Percentiles rank a stretch among this genome's conserved stretches.
These are phyloP conservation scores for Capreolus pygargus DNA, from an alignment of 2,113 vertebrate species.

Conservation along the genomic window DNA sequence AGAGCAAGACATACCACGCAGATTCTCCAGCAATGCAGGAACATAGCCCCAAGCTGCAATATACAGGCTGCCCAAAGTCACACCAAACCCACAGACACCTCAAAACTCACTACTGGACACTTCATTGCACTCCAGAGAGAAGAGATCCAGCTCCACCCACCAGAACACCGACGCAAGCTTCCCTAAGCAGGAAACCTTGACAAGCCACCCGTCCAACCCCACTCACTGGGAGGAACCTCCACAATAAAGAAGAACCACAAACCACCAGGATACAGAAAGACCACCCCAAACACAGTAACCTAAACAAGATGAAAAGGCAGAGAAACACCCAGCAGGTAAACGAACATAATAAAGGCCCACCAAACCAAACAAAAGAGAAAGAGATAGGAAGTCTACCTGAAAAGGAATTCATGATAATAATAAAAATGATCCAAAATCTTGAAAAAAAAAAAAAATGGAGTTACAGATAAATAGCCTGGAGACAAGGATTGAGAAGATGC, in stretches of 20 bases:
- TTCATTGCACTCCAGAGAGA: not conserved
- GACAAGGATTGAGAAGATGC: not conserved
- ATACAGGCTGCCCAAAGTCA: not conserved
- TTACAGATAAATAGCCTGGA: not conserved
- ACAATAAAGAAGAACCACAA: not conserved
- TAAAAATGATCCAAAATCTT: not conserved
- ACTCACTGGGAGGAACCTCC: not conserved
- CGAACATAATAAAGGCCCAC: not conserved
- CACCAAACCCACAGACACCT: not conserved
- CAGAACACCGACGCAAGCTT: not conserved
- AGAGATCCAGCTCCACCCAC: not conserved
- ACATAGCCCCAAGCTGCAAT: not conserved
- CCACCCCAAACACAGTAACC: not conserved
- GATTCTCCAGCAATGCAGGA: not conserved
- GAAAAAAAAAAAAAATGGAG: not conserved
- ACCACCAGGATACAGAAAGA: not conserved
- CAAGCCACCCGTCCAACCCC: not conserved
- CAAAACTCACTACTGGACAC: not conserved
- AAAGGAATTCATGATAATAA: not conserved
- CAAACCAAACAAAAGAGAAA: not conserved
- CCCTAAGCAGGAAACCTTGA: not conserved
- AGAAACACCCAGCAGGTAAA: not conserved
- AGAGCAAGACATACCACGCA: not conserved
- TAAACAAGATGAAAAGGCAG: not conserved
- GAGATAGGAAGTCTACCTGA: not conserved